Conservation (phyloP, 2,113 vertebrate genomes). For the Malurus alboscapulatus region DNA sequence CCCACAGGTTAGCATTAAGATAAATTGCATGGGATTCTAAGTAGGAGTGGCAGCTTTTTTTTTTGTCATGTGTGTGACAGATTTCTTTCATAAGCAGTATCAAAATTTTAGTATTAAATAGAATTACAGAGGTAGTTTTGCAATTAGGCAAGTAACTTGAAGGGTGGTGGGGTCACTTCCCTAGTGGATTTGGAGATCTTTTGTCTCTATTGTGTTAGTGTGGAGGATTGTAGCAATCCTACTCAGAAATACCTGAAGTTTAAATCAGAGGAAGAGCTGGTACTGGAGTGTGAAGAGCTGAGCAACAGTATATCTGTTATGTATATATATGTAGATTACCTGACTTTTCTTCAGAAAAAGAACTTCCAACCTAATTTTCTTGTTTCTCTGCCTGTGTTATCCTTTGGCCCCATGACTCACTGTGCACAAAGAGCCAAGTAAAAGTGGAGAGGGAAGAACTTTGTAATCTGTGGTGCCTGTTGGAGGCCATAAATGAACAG, state of each 20-base stretch:
- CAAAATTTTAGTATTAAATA: not conserved
- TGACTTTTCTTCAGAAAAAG: not conserved
- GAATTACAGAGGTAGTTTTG: not conserved
- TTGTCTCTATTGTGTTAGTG: not conserved
- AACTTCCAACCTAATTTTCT: not conserved
- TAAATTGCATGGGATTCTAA: not conserved
- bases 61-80: not conserved
- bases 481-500: not conserved
- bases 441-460: not conserved
- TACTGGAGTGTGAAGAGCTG: not conserved
- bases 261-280: not conserved
- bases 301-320: not conserved
- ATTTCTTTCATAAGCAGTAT: constrained; percentile 2
- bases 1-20: not conserved
- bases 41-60: not conserved
- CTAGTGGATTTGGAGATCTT: not conserved
- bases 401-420: not conserved
- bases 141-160: not conserved
- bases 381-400: not conserved
- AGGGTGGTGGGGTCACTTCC: not conserved
- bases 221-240: not conserved
- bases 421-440: not conserved
- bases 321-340: not conserved
- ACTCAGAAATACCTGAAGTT: not conserved
- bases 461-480: not conserved